Percentiles rank a stretch among this genome's conserved stretches.
Conservation (phyloP, 2,113 vertebrate genomes). For the Grantiella picta region DNA sequence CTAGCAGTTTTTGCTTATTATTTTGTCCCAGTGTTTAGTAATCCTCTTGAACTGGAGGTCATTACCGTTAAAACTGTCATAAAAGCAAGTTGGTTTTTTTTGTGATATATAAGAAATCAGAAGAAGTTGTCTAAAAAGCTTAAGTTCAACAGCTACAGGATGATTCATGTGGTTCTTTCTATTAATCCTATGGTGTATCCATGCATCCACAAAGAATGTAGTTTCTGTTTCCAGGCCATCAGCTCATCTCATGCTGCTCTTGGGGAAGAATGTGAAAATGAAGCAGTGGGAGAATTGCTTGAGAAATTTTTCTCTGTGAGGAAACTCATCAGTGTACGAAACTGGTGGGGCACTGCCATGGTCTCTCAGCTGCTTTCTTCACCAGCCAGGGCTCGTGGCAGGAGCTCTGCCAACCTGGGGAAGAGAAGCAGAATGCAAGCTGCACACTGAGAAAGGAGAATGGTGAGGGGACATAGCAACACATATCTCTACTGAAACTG, state of each 20-base stretch:
- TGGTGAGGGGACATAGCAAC: not conserved
- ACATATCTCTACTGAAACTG: not conserved
- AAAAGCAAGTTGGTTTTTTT: not conserved
- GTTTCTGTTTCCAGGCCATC: not conserved
- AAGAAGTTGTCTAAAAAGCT: not conserved
- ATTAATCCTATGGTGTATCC: not conserved
- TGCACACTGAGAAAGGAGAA: not conserved
- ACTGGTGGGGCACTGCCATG: not conserved
- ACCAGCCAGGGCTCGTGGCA: rapidly evolving
- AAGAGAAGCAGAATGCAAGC: not conserved
- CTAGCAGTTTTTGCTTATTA: not conserved
- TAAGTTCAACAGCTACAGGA: not conserved
- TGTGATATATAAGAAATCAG: not conserved
- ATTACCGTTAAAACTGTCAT: not conserved
- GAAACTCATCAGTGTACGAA: not conserved
- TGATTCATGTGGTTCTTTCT: not conserved
- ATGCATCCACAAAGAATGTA: not conserved
- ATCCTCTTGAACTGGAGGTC: not conserved
- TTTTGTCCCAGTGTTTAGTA: not conserved
- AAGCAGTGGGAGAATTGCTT: not conserved
- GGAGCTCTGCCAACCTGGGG: not conserved
- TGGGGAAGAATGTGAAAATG: not conserved
- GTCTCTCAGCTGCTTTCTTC: not conserved
- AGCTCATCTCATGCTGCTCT: not conserved
- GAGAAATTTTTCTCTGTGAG: not conserved